Base-by-base conservation (phyloP, 2,888 invertebrate genomes). In the Meloe dianella region DNA sequence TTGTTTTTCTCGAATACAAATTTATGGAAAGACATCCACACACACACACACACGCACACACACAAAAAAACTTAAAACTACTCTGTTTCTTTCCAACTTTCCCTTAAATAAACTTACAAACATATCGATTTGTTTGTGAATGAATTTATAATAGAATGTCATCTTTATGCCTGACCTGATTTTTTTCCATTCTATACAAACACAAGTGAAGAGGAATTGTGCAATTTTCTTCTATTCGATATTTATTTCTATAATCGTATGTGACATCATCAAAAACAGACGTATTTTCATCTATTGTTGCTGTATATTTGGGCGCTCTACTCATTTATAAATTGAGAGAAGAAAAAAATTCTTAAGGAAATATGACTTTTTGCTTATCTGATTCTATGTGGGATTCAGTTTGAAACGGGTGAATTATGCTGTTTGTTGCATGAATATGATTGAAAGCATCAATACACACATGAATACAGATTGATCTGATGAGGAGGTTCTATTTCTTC, bases 61-160 rank as follows among this genome's bases (percentile, higher is more conserved):
- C n/a, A n/a, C n/a, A n/a, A n/a, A n/a, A n/a, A n/a, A n/a, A n/a
- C n/a, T 12, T 12, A 41, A 41, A n/a, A 41, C 4, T n/a, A 38
- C 41, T 8, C 35, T 35, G 4, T 35, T 12, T 10, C 12, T 12
- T 12, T 2, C 12, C 12, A 12, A 5, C 17, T 41, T 17, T 12
- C 35, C 35, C 41, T 41, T 41, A 41, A 47, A 2, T 47, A 47
- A 47, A 27, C 24, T 27, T 54, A 27, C 27, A 54, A 27, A 1
- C 12, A 24, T 54, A 54, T 54, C 54, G 54, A 54, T 54, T 24
- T 22, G 54, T 24, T 24, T 22, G 12, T 24, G 54, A 54, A 54
- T 54, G 22, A 47, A 47, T 47, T 47, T 10, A 41, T 47, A 41
- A 41, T 51, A 51, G 47, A 54, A 54, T 24, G 54, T 54, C 54